phyloP scores from a whole-genome alignment of 1,140 invertebrate species.

The Bombyx mandarina region DNA sequence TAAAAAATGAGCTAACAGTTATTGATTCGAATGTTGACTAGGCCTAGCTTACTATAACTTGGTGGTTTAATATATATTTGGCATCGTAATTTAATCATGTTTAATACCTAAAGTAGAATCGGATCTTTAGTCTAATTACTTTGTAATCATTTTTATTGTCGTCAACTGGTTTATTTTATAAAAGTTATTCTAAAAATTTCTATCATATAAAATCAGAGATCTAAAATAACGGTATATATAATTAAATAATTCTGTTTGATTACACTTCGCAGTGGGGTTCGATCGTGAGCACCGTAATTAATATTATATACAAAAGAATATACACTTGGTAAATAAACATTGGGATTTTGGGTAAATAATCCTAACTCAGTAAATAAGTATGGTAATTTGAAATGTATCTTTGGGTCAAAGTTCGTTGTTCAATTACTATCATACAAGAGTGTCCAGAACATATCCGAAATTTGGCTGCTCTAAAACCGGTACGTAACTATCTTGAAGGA shows the following conservation, averaged over 20 bases:
- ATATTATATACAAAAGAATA: no score
- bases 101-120: neutral
- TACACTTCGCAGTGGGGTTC: neutral
- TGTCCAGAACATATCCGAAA: slow-evolving; percentile 58
- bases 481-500: slow-evolving; percentile 59
- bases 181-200: neutral
- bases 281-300: neutral
- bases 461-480: slow-evolving; percentile 52
- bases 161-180: neutral
- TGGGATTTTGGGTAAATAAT: no score
- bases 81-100: slow-evolving; percentile 34
- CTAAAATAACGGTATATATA: neutral
- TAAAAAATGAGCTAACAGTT: neutral
- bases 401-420: slow-evolving; percentile 36
- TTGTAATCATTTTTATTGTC: neutral
- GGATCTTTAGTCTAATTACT: neutral
- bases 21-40: slow-evolving; percentile 27
- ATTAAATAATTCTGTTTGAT: neutral
- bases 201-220: neutral
- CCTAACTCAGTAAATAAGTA: slow-evolving; percentile 1
- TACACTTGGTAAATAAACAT: no score
- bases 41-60: slow-evolving; percentile 44
- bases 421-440: slow-evolving; percentile 58
- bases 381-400: slow-evolving; percentile 58
- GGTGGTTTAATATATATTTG: slow-evolving; percentile 61